Evolutionary conservation across 2,113 vertebrate species (phyloP).

Genomic region (Aspiorhynchus laticeps): DNA sequence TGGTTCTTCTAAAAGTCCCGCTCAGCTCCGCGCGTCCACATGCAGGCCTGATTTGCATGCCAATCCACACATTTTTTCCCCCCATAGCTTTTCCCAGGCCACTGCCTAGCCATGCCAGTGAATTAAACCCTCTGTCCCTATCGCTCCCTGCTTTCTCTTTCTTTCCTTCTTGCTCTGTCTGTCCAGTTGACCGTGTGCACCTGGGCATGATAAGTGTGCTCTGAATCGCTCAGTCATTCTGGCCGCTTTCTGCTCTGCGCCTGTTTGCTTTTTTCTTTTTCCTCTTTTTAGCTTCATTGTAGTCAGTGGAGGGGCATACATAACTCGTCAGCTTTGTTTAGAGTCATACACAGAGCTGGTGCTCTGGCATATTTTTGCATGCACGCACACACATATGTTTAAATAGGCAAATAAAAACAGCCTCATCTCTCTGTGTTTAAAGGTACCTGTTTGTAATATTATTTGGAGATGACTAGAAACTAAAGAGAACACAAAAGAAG

Average conservation of each 20-base stretch:
- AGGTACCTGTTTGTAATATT: constrained; percentile 66
- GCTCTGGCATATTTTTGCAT: background rate
- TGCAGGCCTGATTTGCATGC: constrained; percentile 74
- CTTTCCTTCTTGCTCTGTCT: constrained; percentile 34
- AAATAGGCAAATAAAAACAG: constrained; percentile 42
- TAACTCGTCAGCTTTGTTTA: constrained; percentile 37
- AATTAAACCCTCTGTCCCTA: constrained; percentile 51
- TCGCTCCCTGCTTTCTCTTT: constrained; percentile 26
- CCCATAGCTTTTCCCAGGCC: constrained; percentile 53
- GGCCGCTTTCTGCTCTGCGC: background rate
- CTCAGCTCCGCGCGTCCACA: constrained; percentile 58
- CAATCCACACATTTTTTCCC: constrained; percentile 54
- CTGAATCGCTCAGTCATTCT: constrained; percentile 27
- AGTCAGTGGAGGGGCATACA: constrained; percentile 23
- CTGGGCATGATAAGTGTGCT: constrained; percentile 43
- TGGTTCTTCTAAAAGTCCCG: constrained; percentile 57
- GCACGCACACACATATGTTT: background rate
- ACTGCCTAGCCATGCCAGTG: constrained; percentile 38
- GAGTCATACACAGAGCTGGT: constrained; percentile 4
- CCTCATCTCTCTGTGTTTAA: constrained; percentile 40
- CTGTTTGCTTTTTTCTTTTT: background rate
- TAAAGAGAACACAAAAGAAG: constrained; percentile 40
- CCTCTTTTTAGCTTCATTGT: background rate
- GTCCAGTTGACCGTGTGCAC: constrained; percentile 51
- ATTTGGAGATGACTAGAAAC: constrained; percentile 39